Evolutionary conservation across 53 echinoderm and acorn worm species (phyloP).

Genomic region (Stichopus horrens): DNA sequence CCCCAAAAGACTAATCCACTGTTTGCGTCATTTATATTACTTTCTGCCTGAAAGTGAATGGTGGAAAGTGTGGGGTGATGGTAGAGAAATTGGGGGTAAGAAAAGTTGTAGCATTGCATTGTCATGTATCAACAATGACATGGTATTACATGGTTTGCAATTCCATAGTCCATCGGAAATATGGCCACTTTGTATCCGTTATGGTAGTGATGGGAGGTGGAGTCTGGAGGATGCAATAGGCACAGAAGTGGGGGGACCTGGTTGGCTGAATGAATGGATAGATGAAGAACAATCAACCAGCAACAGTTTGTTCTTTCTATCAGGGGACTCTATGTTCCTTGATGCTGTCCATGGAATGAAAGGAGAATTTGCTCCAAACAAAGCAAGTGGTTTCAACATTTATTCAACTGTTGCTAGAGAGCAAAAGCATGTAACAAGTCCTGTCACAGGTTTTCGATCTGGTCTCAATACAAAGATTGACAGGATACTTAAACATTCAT

Average conservation of each 20-base stretch:
- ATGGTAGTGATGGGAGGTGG: neutral
- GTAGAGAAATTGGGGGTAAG: neutral
- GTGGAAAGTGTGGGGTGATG: neutral
- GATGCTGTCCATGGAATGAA: conserved; percentile 38
- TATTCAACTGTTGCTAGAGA: conserved; percentile 7
- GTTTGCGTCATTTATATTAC: neutral
- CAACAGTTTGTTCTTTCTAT: neutral
- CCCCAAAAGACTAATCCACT: too few species aligned
- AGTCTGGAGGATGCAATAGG: conserved; percentile 18
- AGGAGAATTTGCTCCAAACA: conserved; percentile 34
- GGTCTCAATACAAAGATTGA: neutral
- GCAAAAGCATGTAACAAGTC: neutral
- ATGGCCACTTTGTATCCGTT: neutral
- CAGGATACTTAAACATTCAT: neutral
- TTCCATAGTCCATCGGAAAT: neutral
- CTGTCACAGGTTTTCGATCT: neutral
- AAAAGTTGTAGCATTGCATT: neutral
- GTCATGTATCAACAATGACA: neutral
- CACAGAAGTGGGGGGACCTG: neutral
- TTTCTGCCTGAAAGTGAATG: neutral
- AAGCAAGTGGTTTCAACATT: neutral
- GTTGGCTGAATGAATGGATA: conserved; percentile 15
- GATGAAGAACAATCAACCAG: neutral
- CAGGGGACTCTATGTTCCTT: conserved; percentile 46
- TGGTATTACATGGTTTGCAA: neutral